Conservation (phyloP, 2,888 invertebrate species). For the Polymixis lichenea region DNA sequence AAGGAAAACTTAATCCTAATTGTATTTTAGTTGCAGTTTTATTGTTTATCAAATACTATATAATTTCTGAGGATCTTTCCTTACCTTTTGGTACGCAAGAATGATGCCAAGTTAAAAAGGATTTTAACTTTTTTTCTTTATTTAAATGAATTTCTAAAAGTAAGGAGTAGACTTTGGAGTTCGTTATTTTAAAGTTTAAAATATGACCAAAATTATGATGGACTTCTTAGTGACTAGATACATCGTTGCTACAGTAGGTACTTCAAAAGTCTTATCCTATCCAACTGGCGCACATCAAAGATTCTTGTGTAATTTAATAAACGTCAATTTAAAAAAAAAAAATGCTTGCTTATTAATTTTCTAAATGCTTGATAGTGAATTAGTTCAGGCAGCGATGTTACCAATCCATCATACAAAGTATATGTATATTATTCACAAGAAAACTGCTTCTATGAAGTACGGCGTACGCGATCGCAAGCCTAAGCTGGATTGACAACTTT, state of each 20-base stretch:
- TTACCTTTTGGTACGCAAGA: conserved; percentile 18
- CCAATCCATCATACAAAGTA: conserved; percentile 71
- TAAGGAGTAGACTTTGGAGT: conserved; percentile 34
- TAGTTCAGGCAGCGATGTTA: conserved; percentile 67
- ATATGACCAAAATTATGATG: conserved; percentile 46
- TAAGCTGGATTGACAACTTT: conserved; percentile 77
- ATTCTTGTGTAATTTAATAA: conserved; percentile 61
- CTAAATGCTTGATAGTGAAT: conserved; percentile 61
- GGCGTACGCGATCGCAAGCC: conserved; percentile 67
- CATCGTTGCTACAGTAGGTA: conserved; percentile 17
- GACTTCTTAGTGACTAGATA: conserved; percentile 24
- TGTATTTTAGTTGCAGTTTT: conserved; percentile 37
- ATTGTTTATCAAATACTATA: conserved; percentile 26
- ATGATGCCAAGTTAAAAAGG: conserved; percentile 13
- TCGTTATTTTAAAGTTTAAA: conserved; percentile 38
- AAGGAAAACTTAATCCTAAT: conserved; percentile 47
- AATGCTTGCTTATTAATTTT: too few relatives aligned
- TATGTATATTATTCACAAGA: conserved; percentile 71
- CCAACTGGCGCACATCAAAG: conserved; percentile 52
- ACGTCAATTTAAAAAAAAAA: too few relatives aligned
- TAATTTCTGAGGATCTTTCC: conserved; percentile 8
- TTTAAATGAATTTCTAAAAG: conserved; percentile 34
- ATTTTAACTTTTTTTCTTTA: conserved; percentile 25
- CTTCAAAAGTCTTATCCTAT: conserved; percentile 25
- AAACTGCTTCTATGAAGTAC: conserved; percentile 77